Percentiles rank a stretch among this genome's conserved stretches.
phyloP scores from a whole-genome alignment of 37 sponge, comb jelly and placozoan genomes.

The Cliona cf. orientalis region DNA sequence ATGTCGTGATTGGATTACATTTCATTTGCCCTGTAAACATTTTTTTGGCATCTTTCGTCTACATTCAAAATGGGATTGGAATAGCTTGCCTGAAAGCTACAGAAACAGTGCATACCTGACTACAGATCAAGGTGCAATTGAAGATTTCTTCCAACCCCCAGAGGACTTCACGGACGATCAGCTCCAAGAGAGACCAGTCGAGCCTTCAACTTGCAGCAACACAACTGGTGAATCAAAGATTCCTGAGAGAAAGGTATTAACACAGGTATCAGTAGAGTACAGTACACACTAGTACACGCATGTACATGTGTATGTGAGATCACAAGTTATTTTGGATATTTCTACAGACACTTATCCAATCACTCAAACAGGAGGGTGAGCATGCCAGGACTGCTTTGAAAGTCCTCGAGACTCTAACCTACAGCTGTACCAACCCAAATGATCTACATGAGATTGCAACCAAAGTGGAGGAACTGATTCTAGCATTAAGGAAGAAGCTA shows the following conservation, averaged over 20 bases:
- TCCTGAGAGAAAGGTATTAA: not conserved
- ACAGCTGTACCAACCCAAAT: not conserved
- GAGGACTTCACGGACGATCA: not conserved
- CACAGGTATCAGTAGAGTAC: not conserved
- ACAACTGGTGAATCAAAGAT: no score
- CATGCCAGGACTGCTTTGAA: not conserved
- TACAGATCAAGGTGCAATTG: not conserved
- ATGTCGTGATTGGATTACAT: slow-evolving; percentile 12
- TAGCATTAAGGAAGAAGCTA: not conserved
- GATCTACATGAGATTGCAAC: not conserved
- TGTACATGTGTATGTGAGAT: no score
- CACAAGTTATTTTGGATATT: no score
- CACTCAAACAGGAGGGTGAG: not conserved
- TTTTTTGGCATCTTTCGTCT: slow-evolving; percentile 11
- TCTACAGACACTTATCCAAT: not conserved
- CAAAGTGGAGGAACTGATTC: not conserved
- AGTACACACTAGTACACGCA: not conserved
- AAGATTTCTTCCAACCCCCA: not conserved
- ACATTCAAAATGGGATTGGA: slow-evolving; percentile 1
- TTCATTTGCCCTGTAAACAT: slow-evolving; percentile 24
- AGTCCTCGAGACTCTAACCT: not conserved
- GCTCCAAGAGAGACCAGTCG: not conserved
- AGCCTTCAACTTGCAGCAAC: no score
- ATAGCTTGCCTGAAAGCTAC: not conserved
- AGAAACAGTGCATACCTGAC: slow-evolving; percentile 16